Base-by-base conservation (phyloP, 2,113 vertebrate genomes). In the Phrynosoma blainvillii region DNA sequence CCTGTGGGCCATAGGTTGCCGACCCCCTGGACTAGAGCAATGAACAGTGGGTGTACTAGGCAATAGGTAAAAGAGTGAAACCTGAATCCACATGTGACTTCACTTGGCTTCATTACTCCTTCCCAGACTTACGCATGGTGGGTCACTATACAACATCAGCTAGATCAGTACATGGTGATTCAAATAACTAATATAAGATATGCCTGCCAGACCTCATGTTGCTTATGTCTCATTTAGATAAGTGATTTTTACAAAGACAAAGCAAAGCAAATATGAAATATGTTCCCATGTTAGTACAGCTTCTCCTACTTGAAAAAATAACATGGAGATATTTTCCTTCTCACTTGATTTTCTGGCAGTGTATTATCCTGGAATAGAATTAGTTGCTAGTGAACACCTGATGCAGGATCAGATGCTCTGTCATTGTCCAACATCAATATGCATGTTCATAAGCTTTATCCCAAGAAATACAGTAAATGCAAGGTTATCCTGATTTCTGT, bases 401-500 rank as follows among this genome's bases (percentile, higher is more conserved):
- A 74, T 80, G 83, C 88, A 59, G 18, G 85, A 7, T 59, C 0
- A 0, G 52, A 85, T 74, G 56, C 9, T 52, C 2, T 86, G 85
- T n/a, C 20, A 1, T 65, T 7, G 0, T 66, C 70, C 30, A 10
- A 52, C 16, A 81, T 16, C 40, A 84, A 91, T 86, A 47, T 14
- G 91, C 54, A 32, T 85, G 56, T 56, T 91, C 20, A 6, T 27
- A 79, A 70, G 84, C 52, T 90, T 86, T 42, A 18, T 75, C 92
- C 32, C 59, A 82, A 14, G n/a, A 32, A 77, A 90, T 73, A 0
- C 36, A 79, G 30, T 86, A 87, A 68, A 36, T 91, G 87, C 85
- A 90, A 91, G 91, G 84, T 59, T 91, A 89, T 93, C 86, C 93
- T 93, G 42, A 95, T 89, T 27, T 92, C 89, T 95, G 91, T 89